These are phyloP conservation scores for Lepidostoma basale DNA, from an alignment of 1,140 invertebrate genomes.

Conservation along the genomic window DNA sequence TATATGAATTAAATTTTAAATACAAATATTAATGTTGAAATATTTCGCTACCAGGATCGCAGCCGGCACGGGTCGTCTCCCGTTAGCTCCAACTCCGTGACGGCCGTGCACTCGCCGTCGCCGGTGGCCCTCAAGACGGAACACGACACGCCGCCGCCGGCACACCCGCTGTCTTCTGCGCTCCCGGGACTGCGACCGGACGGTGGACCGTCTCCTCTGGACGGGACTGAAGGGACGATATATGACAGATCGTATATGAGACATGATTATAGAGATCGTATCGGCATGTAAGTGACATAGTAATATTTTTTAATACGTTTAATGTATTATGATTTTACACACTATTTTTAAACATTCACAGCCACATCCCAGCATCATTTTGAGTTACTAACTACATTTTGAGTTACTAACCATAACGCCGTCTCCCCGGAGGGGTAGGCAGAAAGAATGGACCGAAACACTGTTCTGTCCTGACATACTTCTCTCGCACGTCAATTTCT, in stretches of 20 bases:
- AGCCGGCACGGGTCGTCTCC: conserved; percentile 18
- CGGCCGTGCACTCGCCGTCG: conserved; percentile 30
- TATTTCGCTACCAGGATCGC: conserved; percentile 30
- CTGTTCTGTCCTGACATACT: no score
- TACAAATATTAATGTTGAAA: no score
- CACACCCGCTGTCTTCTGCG: neutral
- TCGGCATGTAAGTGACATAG: conserved; percentile 4
- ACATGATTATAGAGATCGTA: conserved; percentile 12
- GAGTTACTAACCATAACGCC: no score
- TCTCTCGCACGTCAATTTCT: no score
- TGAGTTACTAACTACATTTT: no score
- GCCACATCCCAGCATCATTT: no score
- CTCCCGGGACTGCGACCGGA: neutral
- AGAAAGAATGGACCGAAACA: no score
- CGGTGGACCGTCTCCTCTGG: neutral
- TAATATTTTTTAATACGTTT: no score
- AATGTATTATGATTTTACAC: no score
- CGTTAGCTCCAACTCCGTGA: conserved; percentile 6
- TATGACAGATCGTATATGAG: neutral
- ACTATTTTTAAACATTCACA: no score
- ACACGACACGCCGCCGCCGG: conserved; percentile 31
- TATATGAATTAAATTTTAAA: no score
- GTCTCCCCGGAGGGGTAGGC: no score
- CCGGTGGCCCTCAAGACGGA: conserved; percentile 39
- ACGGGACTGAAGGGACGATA: neutral